Evolutionary conservation across 2,797 vertebrate genomes (phyloP), one percentile per base, ranked within the genome.

Genomic region (Fringilla coelebs): DNA sequence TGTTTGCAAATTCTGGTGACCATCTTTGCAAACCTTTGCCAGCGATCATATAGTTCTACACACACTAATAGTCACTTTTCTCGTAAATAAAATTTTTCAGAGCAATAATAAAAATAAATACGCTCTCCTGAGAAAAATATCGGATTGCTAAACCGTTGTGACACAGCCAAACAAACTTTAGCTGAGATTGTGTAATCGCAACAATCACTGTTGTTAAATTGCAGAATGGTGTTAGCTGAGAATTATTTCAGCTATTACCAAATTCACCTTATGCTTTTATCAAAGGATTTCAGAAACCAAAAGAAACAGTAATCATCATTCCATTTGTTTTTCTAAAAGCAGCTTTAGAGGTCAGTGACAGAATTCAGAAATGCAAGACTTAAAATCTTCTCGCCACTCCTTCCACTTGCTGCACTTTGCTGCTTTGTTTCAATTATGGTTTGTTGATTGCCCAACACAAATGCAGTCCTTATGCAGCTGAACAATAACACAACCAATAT

Each of bases 161-260:
- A 90, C 94, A 91, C 24, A 65, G 81, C 32, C 52, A 68, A 93
- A 74, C 46, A 88, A 93, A 90, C 77, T 84, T 73, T 25, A 78
- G 88, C 55, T 60, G 71, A 79, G 60, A 84, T 86, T 88, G 57
- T 36, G 48, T 63, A 91, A 94, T 21, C 48, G 52, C 63, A 62
- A 34, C 80, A 20, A 66, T 60, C 10, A 2, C 25, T 62, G 51
- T 51, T 81, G 75, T 62, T 72, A 79, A 49, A 84, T 31, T 93
- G 73, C 81, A 80, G 85, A 78, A 81, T 29, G 34, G 38, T 54
- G 88, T 93, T 84, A 78, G 55, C 57, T 19, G 25, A 51, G 63
- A 82, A 65, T 49, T 54, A 74, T 60, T 87, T 74, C 67, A 89
- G 51, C 63, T 89, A 16, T 89, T 86, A 80, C 78, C 66, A 88